phyloP scores from a whole-genome alignment of 2,888 invertebrate species.

The Drosophila paramelanica region DNA sequence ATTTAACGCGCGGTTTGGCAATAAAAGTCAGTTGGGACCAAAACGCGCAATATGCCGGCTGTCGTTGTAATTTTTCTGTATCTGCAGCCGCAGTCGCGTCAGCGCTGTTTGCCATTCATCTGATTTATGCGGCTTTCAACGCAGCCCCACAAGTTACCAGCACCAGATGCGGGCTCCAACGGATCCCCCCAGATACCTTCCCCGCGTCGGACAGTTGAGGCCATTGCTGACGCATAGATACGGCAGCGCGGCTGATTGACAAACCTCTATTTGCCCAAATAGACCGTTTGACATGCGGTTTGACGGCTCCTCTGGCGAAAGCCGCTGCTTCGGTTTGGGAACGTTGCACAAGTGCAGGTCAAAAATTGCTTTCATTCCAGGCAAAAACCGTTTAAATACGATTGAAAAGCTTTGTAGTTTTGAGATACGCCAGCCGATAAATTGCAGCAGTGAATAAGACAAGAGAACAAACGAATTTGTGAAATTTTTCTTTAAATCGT shows the following conservation, averaged over 20 bases:
- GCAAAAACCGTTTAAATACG: conserved; percentile 30
- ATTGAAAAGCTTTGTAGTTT: conserved; percentile 30
- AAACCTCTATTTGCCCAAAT: conserved; percentile 75
- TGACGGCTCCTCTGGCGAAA: conserved; percentile 27
- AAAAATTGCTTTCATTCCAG: conserved; percentile 37
- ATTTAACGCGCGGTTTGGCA: conserved; percentile 59
- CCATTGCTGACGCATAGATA: conserved; percentile 42
- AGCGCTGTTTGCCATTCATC: conserved; percentile 47
- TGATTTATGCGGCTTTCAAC: conserved; percentile 75
- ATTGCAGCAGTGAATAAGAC: not conserved
- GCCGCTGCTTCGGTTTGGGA: not conserved
- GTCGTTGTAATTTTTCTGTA: conserved; percentile 18
- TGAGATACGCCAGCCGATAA: not conserved
- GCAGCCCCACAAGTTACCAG: conserved; percentile 20
- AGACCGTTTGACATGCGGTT: conserved; percentile 70
- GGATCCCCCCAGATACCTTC: not conserved
- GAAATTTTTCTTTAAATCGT: too few relatives aligned
- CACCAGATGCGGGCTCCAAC: conserved; percentile 40
- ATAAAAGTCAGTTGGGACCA: conserved; percentile 55
- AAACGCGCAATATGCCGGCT: conserved; percentile 47
- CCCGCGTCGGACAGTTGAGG: conserved; percentile 8
- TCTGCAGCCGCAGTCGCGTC: conserved; percentile 27
- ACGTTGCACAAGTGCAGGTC: conserved; percentile 3
- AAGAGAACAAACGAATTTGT: not conserved
- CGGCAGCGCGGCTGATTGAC: conserved; percentile 66